A percentile compares a stretch with the other conserved stretches of the same genome.
Conservation (phyloP, 1,140 invertebrate genomes). For the Ectropis grisescens region DNA sequence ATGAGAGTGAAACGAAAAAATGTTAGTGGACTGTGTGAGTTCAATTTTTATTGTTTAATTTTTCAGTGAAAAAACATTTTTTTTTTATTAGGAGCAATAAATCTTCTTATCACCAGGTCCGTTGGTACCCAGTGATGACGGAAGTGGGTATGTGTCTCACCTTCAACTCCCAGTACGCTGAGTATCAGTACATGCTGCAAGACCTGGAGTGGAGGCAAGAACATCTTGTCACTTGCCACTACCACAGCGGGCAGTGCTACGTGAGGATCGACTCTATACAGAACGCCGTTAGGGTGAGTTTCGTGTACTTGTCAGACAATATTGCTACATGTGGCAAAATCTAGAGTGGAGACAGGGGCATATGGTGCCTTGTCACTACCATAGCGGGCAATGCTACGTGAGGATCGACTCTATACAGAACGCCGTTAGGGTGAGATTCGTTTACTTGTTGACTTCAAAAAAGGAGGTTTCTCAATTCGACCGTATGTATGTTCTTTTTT, state of each 20-base stretch:
- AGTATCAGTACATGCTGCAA: slow-evolving; percentile 31
- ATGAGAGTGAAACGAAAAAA: no score
- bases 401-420: slow-evolving; percentile 44
- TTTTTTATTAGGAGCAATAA: no score
- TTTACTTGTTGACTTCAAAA: no score
- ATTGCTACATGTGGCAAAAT: slow-evolving; percentile 24
- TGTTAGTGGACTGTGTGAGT: no score
- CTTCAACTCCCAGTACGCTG: slow-evolving; percentile 63
- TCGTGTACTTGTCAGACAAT: slow-evolving; percentile 15
- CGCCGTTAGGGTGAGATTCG: slow-evolving; percentile 40
- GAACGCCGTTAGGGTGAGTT: slow-evolving; percentile 43
- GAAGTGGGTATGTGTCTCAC: slow-evolving; percentile 71
- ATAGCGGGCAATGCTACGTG: slow-evolving; percentile 68
- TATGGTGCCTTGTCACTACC: slow-evolving; percentile 68
- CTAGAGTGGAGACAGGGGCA: slow-evolving; percentile 18
- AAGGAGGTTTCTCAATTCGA: no score
- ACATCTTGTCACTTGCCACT: slow-evolving; percentile 62
- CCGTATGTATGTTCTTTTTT: no score
- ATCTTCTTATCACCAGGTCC: slow-evolving; percentile 24
- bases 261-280: slow-evolving; percentile 51
- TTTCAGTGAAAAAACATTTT: no score
- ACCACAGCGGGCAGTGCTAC: slow-evolving; percentile 68
- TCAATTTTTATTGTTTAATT: no score
- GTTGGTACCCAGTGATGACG: slow-evolving; percentile 68
- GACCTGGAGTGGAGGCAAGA: slow-evolving; percentile 19